These are phyloP conservation scores for Xyrauchen texanus DNA, from an alignment of 2,113 vertebrate species.

Conservation along the genomic window DNA sequence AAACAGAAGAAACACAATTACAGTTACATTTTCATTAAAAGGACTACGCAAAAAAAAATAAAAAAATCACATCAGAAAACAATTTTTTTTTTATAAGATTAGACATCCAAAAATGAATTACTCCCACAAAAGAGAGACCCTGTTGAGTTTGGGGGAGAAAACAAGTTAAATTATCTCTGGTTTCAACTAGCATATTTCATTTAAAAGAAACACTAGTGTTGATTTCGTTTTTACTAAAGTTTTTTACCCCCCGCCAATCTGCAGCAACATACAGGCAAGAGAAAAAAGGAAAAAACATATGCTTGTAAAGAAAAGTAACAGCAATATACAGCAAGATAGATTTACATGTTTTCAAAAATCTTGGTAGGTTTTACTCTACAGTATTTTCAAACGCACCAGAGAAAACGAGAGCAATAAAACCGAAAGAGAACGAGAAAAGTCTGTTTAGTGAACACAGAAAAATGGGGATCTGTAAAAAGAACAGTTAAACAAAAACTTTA, in stretches of 20 bases:
- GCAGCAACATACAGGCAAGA: constrained; percentile 56
- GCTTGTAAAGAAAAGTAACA: constrained; percentile 60
- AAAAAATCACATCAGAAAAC: constrained; percentile 65
- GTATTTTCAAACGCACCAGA: constrained; percentile 54
- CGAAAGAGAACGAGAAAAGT: background rate
- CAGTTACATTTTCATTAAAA: constrained; percentile 69
- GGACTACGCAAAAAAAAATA: constrained; percentile 77
- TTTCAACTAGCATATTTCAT: constrained; percentile 66
- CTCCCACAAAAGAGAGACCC: constrained; percentile 62
- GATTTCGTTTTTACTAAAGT: constrained; percentile 40
- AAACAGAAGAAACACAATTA: constrained; percentile 54
- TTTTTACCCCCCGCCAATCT: constrained; percentile 49
- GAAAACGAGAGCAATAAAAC: constrained; percentile 15
- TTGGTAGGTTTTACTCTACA: constrained; percentile 60
- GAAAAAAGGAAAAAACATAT: constrained; percentile 50
- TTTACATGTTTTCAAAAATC: constrained; percentile 67
- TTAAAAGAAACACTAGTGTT: constrained; percentile 58
- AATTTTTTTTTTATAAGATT: too few species aligned
- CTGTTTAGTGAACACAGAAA: background rate
- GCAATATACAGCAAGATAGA: constrained; percentile 72
- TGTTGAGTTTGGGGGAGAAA: constrained; percentile 61
- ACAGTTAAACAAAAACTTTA: background rate
- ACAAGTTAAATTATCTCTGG: constrained; percentile 53
- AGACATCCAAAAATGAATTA: constrained; percentile 42
- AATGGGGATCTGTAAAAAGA: background rate